These are phyloP conservation scores for Cotesia typhae DNA, from an alignment of 1,140 invertebrate species.

Conservation along the genomic window DNA sequence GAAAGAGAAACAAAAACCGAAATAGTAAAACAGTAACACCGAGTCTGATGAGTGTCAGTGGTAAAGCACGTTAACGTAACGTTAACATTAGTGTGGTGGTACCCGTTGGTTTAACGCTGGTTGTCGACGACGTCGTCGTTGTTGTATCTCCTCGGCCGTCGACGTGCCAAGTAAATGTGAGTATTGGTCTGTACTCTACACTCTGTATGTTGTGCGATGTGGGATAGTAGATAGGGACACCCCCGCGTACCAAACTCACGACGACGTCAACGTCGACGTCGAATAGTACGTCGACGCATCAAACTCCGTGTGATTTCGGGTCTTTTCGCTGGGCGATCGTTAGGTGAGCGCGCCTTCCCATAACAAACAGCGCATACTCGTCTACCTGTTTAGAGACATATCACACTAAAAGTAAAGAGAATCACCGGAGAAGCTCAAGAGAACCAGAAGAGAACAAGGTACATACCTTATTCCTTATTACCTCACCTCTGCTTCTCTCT, in stretches of 20 bases:
- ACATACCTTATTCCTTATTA: too few species aligned
- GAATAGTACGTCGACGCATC: slow-evolving; percentile 19
- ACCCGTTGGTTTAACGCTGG: slow-evolving; percentile 12
- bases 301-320: slow-evolving; percentile 44
- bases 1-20: too few species aligned
- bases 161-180: slow-evolving; percentile 12
- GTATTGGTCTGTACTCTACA: neutral
- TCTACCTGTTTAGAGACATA: slow-evolving; percentile 1
- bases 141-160: neutral
- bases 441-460: too few species aligned
- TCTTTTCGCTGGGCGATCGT: slow-evolving; percentile 59
- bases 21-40: too few species aligned
- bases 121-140: neutral
- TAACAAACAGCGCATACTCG: slow-evolving; percentile 18
- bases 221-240: slow-evolving; percentile 2
- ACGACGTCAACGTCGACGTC: slow-evolving; percentile 29
- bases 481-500: neutral
- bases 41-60: too few species aligned
- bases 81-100: slow-evolving; percentile 17
- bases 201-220: neutral
- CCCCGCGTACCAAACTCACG: neutral
- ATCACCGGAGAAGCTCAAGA: too few species aligned
- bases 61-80: slow-evolving; percentile 13
- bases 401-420: too few species aligned
- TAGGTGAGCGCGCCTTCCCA: slow-evolving; percentile 43